Base-by-base conservation (phyloP, 2,888 invertebrate genomes). In the Ophion obscuratus region DNA sequence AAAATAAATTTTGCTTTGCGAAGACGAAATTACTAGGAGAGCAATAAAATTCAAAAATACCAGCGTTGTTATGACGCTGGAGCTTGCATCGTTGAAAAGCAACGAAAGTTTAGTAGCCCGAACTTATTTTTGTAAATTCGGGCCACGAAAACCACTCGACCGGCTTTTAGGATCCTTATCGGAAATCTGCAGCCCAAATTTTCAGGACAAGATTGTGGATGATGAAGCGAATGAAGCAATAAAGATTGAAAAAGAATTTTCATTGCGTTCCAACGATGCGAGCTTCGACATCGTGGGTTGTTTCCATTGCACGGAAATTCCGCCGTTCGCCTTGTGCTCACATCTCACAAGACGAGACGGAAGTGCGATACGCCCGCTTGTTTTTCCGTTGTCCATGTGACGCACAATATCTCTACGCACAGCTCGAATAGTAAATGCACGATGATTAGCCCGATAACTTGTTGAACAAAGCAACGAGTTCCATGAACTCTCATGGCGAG, bases 361-460 rank as follows among this genome's bases (percentile, higher is more conserved):
- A 53, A 53, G 53, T 53, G 5, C 17, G 53, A 17, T 14, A 17
- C 53, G 53, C 17, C 53, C 5, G 53, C 2, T 53, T 70, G n/a
- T 70, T 53, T 7, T 17, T 59, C 57, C 59, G 20, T 36, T 31
- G 27, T 59, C 17, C 2, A 53, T 17, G 17, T 1, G 5, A 53
- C 17, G 53, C 53, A 17, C 53, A 53, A 14, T 53, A 53, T 53
- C 2, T 53, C 14, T 17, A 53, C 53, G 53, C 53, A 53, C 53
- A 14, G 17, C 36, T 47, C 24, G 31, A 64, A 71, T 62, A 78
- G 57, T 73, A 53, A 53, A 53, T 14, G 53, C 14, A 24, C 71
- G 80, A 68, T 80, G 74, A 83, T 85, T 83, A 70, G 67, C 40
- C 57, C n/a, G 80, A 83, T 77, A 77, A 83, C 20, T 27, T 77